Evolutionary conservation across 1,140 invertebrate species (phyloP).

Genomic region (Drosophila mauritiana): DNA sequence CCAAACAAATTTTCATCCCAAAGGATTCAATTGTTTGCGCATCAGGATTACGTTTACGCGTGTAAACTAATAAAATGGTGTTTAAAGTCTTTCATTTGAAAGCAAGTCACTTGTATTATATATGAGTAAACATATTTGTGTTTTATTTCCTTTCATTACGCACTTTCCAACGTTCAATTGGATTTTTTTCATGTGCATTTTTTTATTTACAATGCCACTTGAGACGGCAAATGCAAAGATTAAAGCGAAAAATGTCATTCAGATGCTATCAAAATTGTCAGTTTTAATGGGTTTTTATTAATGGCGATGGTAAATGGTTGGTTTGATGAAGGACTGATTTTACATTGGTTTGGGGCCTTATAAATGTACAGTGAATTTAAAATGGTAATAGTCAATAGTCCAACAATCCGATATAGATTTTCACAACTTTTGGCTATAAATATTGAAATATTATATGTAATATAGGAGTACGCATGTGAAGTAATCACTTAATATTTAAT

Average conservation of each 20-base stretch:
- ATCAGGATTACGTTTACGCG: too few species aligned
- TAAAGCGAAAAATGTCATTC: conserved; percentile 16
- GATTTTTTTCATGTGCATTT: conserved; percentile 28
- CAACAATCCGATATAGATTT: too few species aligned
- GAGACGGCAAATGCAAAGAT: conserved; percentile 27
- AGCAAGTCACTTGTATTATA: too few species aligned
- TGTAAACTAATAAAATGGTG: neutral
- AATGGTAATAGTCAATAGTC: neutral
- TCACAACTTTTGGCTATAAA: too few species aligned
- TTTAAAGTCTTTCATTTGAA: too few species aligned
- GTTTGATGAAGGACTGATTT: conserved; percentile 13
- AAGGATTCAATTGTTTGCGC: neutral
- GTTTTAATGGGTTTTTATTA: conserved; percentile 40
- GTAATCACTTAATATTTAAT: too few species aligned
- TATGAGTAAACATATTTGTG: too few species aligned
- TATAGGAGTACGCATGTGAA: too few species aligned
- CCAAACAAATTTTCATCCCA: neutral
- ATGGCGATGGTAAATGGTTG: conserved; percentile 1
- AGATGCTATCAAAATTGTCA: conserved; percentile 32
- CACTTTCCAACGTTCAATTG: conserved; percentile 3
- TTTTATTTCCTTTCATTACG: neutral
- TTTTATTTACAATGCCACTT: conserved; percentile 25
- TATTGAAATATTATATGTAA: too few species aligned
- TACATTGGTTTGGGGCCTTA: neutral
- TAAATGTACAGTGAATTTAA: neutral